Evolutionary conservation across 2,797 vertebrate genomes (phyloP).

Genomic region (Diplodus sargus): DNA sequence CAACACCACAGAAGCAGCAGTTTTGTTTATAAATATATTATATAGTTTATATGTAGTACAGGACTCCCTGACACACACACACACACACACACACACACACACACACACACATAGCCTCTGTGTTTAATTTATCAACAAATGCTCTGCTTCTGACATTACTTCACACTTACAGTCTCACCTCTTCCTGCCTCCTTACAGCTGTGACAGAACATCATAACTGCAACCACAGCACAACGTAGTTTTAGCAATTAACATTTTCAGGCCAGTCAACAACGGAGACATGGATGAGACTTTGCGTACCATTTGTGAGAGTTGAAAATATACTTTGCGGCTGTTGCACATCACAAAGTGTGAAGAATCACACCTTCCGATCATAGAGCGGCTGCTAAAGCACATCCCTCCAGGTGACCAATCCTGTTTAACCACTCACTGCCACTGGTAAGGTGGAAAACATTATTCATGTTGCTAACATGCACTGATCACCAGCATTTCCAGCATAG

Average conservation of each 20-base stretch:
- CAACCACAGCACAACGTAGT: not conserved
- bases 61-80: too few relatives aligned
- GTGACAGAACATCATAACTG: not conserved
- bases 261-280: slow-evolving; percentile 6
- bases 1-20: too few relatives aligned
- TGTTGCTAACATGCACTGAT: not conserved
- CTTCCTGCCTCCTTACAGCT: too few relatives aligned
- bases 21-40: too few relatives aligned
- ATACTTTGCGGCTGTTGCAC: not conserved
- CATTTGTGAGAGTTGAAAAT: not conserved
- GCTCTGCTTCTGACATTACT: too few relatives aligned
- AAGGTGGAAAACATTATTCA: not conserved
- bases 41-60: too few relatives aligned
- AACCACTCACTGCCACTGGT: not conserved
- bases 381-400: not conserved
- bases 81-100: too few relatives aligned
- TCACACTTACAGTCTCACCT: too few relatives aligned
- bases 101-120: too few relatives aligned
- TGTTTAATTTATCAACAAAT: too few relatives aligned
- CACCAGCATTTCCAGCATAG: not conserved
- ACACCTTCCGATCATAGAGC: not conserved
- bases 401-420: not conserved
- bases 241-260: not conserved
- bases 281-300: not conserved
- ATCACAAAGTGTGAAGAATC: slow-evolving; percentile 6